phyloP scores from a whole-genome alignment of 2,113 vertebrate genomes.

The Genyomyrus donnyi region DNA sequence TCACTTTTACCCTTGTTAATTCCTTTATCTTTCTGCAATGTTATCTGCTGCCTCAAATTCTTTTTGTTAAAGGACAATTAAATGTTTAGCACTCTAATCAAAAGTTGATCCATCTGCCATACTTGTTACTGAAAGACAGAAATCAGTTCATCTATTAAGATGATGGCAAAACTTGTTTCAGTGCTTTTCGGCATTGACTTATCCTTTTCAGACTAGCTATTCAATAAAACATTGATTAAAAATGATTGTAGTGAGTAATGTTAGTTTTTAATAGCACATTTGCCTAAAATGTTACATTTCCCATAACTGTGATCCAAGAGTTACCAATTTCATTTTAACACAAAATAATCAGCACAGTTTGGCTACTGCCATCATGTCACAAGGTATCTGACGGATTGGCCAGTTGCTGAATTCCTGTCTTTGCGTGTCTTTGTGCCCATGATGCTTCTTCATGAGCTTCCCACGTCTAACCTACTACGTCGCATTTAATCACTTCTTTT shows the following conservation, averaged over 20 bases:
- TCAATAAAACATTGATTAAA: slow-evolving; percentile 5
- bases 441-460: background rate
- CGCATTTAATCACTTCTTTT: slow-evolving; percentile 23
- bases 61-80: slow-evolving; percentile 9
- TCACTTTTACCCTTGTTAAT: no score
- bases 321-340: background rate
- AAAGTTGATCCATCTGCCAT: background rate
- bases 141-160: background rate
- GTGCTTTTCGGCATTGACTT: background rate
- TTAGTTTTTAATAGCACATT: background rate
- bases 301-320: background rate
- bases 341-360: background rate
- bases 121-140: background rate
- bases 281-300: background rate
- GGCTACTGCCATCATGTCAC: background rate
- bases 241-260: background rate
- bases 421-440: background rate
- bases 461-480: background rate
- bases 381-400: background rate
- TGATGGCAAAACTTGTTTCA: background rate
- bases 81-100: background rate
- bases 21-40: background rate
- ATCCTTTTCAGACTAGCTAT: background rate
- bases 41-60: background rate
- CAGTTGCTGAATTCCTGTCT: background rate